Evolutionary conservation across 2,113 vertebrate species (phyloP), one percentile per base, ranked within the genome.

Genomic region (Colaptes auratus): DNA sequence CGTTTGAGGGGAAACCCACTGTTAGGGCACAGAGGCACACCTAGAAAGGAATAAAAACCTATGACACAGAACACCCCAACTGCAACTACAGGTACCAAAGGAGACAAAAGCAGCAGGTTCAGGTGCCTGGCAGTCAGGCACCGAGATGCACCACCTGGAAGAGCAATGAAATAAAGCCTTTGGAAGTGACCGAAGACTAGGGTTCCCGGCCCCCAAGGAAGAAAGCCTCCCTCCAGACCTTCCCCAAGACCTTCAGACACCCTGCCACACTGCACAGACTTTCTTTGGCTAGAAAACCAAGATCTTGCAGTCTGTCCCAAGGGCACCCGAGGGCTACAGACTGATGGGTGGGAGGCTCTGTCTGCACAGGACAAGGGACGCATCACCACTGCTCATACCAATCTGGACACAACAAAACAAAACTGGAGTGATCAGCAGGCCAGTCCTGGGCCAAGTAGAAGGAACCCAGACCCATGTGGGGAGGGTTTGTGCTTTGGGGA

Each of bases 401-500:
- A 95, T 95, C 94, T 83, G 93, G 93, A 97, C 96, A 97, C 90
- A 88, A 97, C 95, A 95, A 95, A 91, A 97, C 31, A 92, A 95
- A 95, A 97, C 93, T 70, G 83, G 94, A 96, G 95, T 74, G 78
- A 95, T 92, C 93, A 96, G 88, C 90, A 44, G 89, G 93, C 97
- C 95, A 92, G 94, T 90, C 60, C 91, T 88, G 86, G 93, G 95
- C 92, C 90, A 90, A 90, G 91, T 46, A 88, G 82, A 74, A 95
- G 88, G 89, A 96, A 93, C 85, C 93, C 58, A 1, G 87, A 91
- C 96, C 95, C 96, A 5, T 44, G 70, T 67, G 90, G 91, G 93
- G 82, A 91, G 83, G 94, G 92, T 87, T 97, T 97, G 95, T 97
- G 97, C 95, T 95, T 95, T 95, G 95, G 96, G 97, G 96, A 96